Conservation (phyloP, 2,888 invertebrate species). For the Cheilosia grossa region DNA sequence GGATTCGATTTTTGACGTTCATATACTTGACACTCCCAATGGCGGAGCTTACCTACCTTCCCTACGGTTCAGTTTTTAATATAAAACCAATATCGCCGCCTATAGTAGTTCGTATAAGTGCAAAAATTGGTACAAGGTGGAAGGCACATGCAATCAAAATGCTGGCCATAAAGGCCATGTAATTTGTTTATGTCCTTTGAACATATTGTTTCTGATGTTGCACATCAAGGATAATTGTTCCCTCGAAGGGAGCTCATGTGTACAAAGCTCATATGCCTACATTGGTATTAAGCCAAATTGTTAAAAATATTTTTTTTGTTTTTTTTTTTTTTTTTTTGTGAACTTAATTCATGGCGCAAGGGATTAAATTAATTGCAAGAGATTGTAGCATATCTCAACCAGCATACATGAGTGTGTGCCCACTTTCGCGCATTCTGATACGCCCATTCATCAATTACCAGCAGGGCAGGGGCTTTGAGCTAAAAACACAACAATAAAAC, state of each 20-base stretch:
- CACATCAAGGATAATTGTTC: conserved; percentile 57
- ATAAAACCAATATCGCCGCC: too few relatives aligned
- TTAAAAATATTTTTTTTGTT: conserved; percentile 34
- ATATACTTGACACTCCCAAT: too few relatives aligned
- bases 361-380: conserved; percentile 72
- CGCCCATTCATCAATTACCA: conserved; percentile 63
- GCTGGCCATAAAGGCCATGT: neutral
- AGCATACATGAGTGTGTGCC: neutral
- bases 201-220: conserved; percentile 19
- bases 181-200: conserved; percentile 39
- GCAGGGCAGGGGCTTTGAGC: conserved; percentile 55
- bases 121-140: too few relatives aligned
- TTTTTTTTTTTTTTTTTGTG: conserved; percentile 11
- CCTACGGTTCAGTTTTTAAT: too few relatives aligned
- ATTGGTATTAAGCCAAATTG: conserved; percentile 9
- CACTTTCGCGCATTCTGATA: conserved; percentile 45
- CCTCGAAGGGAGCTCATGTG: conserved; percentile 41
- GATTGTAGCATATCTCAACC: conserved; percentile 52
- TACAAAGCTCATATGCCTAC: conserved; percentile 16
- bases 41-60: too few relatives aligned
- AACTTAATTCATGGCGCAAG: conserved; percentile 67
- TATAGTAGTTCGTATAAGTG: too few relatives aligned
- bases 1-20: too few relatives aligned
- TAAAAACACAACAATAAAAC: conserved; percentile 58
- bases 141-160: conserved; percentile 12